Evolutionary conservation across 2,797 vertebrate genomes (phyloP).

Genomic region (Erpetoichthys calabaricus): DNA sequence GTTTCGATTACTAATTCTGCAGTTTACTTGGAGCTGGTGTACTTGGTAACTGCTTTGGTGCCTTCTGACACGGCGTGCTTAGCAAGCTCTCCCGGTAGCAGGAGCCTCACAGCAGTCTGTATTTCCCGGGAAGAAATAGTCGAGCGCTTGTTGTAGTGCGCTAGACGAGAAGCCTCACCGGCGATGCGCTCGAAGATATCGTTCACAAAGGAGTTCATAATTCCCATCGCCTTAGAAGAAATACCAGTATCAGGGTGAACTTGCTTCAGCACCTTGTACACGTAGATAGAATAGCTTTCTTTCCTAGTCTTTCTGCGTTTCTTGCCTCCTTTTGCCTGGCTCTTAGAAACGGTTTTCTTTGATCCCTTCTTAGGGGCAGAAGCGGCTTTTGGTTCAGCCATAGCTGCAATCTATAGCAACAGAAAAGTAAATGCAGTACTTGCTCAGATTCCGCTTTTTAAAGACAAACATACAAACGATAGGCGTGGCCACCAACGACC

Average conservation of each 20-base stretch:
- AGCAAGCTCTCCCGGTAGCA: constrained; percentile 12
- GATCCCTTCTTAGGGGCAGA: too few relatives aligned
- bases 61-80: constrained; percentile 8
- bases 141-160: not conserved
- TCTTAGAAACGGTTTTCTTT: not conserved
- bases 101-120: not conserved
- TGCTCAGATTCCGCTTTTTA: too few relatives aligned
- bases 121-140: too few relatives aligned
- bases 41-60: constrained; percentile 19
- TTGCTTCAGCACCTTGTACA: not conserved
- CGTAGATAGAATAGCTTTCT: not conserved
- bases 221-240: constrained; percentile 18
- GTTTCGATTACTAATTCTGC: too few relatives aligned
- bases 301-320: not conserved
- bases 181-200: constrained; percentile 11
- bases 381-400: not conserved
- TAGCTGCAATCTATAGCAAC: not conserved
- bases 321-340: not conserved
- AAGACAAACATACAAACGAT: too few relatives aligned
- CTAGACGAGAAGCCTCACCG: constrained; percentile 18
- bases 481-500: too few relatives aligned
- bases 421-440: too few relatives aligned
- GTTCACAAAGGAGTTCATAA: constrained; percentile 1
- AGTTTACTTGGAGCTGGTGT: constrained; percentile 14
- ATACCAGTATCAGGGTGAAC: constrained; percentile 2